These are phyloP conservation scores for Pangasius macronema DNA, from an alignment of 2,797 vertebrate species.

Conservation along the genomic window DNA sequence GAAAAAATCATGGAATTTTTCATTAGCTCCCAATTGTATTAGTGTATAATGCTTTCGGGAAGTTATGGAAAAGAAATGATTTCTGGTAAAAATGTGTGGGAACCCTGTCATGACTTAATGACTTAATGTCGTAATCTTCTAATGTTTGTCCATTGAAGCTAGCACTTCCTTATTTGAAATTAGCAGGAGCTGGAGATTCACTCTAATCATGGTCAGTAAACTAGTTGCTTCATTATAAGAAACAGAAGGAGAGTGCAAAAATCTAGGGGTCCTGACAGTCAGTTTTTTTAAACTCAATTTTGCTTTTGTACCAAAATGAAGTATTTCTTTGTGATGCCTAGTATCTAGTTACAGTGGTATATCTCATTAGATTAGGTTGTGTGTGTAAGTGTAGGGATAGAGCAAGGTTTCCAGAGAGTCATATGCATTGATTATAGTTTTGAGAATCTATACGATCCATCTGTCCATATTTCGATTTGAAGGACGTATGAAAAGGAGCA, in stretches of 20 bases:
- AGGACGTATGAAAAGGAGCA: too few relatives aligned
- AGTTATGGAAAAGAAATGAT: not conserved
- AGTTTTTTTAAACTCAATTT: not conserved
- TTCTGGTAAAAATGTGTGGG: not conserved
- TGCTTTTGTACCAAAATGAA: not conserved
- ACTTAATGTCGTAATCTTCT: not conserved
- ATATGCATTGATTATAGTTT: not conserved
- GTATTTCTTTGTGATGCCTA: not conserved
- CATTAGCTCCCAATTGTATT: not conserved
- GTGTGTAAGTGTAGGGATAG: not conserved
- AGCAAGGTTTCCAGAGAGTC: not conserved
- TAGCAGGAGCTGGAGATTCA: not conserved
- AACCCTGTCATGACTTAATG: not conserved
- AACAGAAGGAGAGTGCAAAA: not conserved
- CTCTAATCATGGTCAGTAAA: not conserved
- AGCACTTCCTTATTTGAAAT: not conserved
- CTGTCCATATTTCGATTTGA: too few relatives aligned
- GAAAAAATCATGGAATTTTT: not conserved
- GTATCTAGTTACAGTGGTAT: not conserved
- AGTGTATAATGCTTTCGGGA: not conserved
- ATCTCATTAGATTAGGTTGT: not conserved
- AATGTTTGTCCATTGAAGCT: not conserved
- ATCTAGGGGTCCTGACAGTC: not conserved
- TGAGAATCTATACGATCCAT: too few relatives aligned
- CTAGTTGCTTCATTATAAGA: not conserved